Conservation (phyloP, 2,888 invertebrate species). For the Drosophila nigritarsus region DNA sequence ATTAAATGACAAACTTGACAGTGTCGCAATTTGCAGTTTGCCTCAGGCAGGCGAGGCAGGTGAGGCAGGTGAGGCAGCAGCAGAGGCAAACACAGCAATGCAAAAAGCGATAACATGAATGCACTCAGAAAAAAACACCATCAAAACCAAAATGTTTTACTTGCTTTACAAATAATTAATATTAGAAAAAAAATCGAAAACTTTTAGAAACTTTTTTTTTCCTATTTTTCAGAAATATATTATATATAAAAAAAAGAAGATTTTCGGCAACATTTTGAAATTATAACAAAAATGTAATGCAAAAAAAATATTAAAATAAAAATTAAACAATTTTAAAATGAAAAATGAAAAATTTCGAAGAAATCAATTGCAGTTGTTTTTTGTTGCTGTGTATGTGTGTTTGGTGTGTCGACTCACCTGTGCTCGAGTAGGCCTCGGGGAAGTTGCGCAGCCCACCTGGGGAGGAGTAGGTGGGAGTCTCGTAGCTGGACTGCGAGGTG, state of each 20-base stretch:
- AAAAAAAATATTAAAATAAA: too few species aligned
- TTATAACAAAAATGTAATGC: too few species aligned
- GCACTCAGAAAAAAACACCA: not conserved
- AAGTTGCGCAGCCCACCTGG: constrained; percentile 84
- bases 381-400: not conserved
- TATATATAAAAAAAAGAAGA: too few species aligned
- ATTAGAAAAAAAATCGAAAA: not conserved
- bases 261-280: too few species aligned
- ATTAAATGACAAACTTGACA: constrained; percentile 71
- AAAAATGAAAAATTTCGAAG: too few species aligned
- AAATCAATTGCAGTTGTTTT: not conserved
- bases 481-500: constrained; percentile 85
- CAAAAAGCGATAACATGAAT: constrained; percentile 21
- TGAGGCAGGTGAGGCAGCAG: not conserved
- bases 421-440: constrained; percentile 84
- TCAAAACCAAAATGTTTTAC: not conserved
- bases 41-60: constrained; percentile 2
- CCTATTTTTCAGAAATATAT: not conserved
- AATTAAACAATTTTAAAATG: too few species aligned
- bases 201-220: not conserved
- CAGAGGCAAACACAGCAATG: constrained; percentile 4
- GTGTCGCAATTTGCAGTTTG: constrained; percentile 50
- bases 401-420: constrained; percentile 76
- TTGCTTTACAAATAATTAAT: not conserved
- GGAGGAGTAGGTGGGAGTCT: constrained; percentile 85